Base-by-base conservation (phyloP, 2,888 invertebrate species). In the Morpho achilles region DNA sequence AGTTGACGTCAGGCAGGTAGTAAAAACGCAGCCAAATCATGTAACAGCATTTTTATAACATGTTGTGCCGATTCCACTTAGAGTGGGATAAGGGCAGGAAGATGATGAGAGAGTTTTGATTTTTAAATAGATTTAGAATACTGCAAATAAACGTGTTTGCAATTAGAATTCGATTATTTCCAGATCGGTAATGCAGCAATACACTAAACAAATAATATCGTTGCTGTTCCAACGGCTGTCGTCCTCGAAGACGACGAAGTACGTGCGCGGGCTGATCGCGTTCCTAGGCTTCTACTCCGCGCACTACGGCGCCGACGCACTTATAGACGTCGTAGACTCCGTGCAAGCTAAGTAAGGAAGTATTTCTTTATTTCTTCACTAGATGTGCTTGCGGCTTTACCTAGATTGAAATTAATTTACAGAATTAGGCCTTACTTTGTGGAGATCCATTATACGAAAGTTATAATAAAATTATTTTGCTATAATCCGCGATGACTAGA, bases 161-260 rank as follows among this genome's bases (percentile, higher is more conserved):
- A 32, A 32, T 32, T 32, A 1, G 32, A 32, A 32, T 32, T 32
- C 32, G 32, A 32, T 50, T 39, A 41, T 10, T 68, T 66, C 10
- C 84, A 96, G 96, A 60, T 92, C 94, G 16, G 92, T 94, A 52
- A 87, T 98, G 77, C 92, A 94, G 56, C 93, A 93, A 23, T 97
- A 93, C 80, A 92, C 96, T 76, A 96, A 96, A 76, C 97, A 98
- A 84, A 93, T 99, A 60, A 97, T 98, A 80, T 92, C 97, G 9
- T 82, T 99, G 60, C 92, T 99, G n/a, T 99, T 99, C 88, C 97
- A 98, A 86, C 92, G 99, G 56, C 91, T 99, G 41, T 96, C 97
- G 2, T 95, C 96, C 0, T 96, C 97, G 0, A 99, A 98, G 88
- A 99, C 99, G 0, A 96, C 97, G 0, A 99, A 99, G 89, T 99